Evolutionary conservation across 2,888 invertebrate species (phyloP), one percentile per base, ranked within the genome.

Genomic region (Melanostoma scalare): DNA sequence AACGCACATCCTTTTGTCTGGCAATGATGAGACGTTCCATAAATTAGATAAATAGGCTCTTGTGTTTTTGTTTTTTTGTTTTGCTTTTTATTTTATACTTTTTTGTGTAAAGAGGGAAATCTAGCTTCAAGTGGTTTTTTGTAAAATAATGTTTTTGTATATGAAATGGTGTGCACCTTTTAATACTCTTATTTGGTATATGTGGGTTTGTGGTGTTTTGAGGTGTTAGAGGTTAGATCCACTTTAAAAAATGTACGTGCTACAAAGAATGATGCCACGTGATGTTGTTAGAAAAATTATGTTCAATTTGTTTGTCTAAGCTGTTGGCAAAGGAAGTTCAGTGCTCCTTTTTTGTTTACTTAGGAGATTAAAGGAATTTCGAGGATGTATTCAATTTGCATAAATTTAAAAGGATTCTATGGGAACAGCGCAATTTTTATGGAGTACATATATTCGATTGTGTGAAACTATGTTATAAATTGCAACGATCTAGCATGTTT

Each of bases 21-120:
- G 50, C 50, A 63, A 50, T 63, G 63, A 63, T 63, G 63, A 63
- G 48, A 50, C 63, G 10, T 63, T 63, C 63, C 63, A 63, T 63
- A 63, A 63, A 63, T 63, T 63, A 48, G 36, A 31, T 6, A 48
- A 63, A 63, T 63, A 50, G 36, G 63, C 5, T 38, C 40, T 50
- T 63, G 36, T 63, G 33, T 8, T 61, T 30, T 30, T 55, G 10
- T 31, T 4, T 52, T 33, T n/a, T n/a, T n/a, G 20, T 20, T 20
- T 20, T 20, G 20, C 1, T 20, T 20, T 20, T 20, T 20, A 20
- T 20, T 20, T 20, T 20, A 20, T 20, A 20, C 20, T 20, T 20
- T 20, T 20, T 20, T 20, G 20, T 20, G 20, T 20, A 20, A 20
- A 20, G 20, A 31, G 52, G 9, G 52, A 10, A 46, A 10, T 33